A percentile compares a stretch with the other conserved stretches of the same genome.
Conservation (phyloP, 2,888 invertebrate genomes). For the Scaptodrosophila latifasciaeformis region DNA sequence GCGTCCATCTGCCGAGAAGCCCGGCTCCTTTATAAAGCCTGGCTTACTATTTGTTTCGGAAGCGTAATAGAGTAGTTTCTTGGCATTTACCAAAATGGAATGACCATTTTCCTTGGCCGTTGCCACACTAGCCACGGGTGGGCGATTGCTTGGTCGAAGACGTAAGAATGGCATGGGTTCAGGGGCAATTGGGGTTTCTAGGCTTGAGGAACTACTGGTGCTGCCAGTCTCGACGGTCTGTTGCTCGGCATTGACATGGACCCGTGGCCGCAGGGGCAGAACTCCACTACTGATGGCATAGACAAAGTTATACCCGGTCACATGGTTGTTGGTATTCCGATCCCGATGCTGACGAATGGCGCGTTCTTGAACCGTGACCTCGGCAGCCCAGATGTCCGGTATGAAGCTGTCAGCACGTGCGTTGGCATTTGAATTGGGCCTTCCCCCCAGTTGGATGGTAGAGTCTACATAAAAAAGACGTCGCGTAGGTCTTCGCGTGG, state of each 20-base stretch:
- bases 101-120: slow-evolving; percentile 26
- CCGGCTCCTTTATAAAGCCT: slow-evolving; percentile 94
- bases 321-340: slow-evolving; percentile 58
- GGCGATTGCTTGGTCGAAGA: background rate
- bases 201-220: background rate
- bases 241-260: background rate
- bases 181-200: slow-evolving; percentile 7
- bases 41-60: slow-evolving; percentile 92
- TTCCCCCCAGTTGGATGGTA: background rate
- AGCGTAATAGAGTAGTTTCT: slow-evolving; percentile 87
- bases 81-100: slow-evolving; percentile 78
- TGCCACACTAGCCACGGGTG: background rate
- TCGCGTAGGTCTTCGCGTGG: too few species aligned
- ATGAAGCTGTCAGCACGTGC: slow-evolving; percentile 61
- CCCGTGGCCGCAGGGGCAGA: slow-evolving; percentile 49
- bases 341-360: slow-evolving; percentile 69
- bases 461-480: too few species aligned
- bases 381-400: slow-evolving; percentile 75
- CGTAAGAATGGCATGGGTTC: background rate
- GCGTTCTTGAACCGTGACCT: slow-evolving; percentile 73
- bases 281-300: slow-evolving; percentile 75
- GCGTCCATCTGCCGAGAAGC: slow-evolving; percentile 92
- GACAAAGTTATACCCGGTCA: slow-evolving; percentile 73
- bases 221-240: background rate
- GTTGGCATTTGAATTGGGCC: background rate